Conservation (phyloP, 2,888 invertebrate species). For the Galerucella nymphaeae region DNA sequence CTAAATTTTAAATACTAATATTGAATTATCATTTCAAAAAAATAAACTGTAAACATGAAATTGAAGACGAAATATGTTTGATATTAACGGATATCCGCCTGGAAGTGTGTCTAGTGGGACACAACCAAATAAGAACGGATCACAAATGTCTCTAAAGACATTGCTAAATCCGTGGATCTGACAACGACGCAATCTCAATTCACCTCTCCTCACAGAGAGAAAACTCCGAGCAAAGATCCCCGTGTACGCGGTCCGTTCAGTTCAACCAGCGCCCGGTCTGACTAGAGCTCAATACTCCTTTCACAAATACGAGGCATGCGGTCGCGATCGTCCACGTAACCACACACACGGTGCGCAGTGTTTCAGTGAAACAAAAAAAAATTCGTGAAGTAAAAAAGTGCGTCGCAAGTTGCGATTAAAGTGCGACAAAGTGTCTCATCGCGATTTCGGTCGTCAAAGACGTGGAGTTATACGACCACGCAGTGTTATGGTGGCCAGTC, state of each 20-base stretch:
- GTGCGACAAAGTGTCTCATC: slow-evolving; percentile 56
- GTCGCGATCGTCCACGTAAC: slow-evolving; percentile 24
- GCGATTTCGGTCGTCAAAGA: slow-evolving; percentile 53
- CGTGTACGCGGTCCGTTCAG: slow-evolving; percentile 39
- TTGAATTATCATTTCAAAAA: no score
- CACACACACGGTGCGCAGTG: slow-evolving; percentile 20
- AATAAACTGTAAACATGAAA: no score
- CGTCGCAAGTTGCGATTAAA: slow-evolving; percentile 13
- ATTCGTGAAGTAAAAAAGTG: slow-evolving; percentile 8
- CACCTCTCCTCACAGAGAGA: slow-evolving; percentile 41
- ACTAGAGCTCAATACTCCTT: slow-evolving; percentile 31
- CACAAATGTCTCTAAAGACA: background rate
- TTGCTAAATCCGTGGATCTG: background rate
- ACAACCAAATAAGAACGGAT: background rate
- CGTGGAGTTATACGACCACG: slow-evolving; percentile 48
- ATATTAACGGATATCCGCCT: no score
- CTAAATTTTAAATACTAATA: no score
- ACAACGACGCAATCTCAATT: slow-evolving; percentile 31
- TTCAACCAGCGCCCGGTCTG: slow-evolving; percentile 37
- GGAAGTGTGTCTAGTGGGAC: no score
- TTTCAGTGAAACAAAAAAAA: slow-evolving; percentile 17
- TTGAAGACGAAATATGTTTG: no score
- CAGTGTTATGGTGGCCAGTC: slow-evolving; percentile 64
- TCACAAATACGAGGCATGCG: slow-evolving; percentile 38
- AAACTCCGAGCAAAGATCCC: slow-evolving; percentile 39